A percentile compares a stretch with the other conserved stretches of the same genome.
These are phyloP conservation scores for Benthosema pterotum DNA, from an alignment of 2,797 vertebrate genomes.

Conservation along the genomic window DNA sequence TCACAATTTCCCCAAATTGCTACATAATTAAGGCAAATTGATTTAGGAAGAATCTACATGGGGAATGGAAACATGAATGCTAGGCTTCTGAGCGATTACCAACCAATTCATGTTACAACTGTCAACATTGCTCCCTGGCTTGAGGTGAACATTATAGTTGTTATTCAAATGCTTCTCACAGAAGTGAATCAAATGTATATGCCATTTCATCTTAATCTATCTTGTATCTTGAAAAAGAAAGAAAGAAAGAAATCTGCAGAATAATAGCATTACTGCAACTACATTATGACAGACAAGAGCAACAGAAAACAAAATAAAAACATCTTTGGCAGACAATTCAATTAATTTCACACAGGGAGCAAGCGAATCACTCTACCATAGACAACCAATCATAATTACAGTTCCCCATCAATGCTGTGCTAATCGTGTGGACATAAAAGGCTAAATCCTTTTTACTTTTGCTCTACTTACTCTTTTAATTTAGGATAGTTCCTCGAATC, in stretches of 20 bases:
- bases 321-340: slow-evolving; percentile 38
- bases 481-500: slow-evolving; percentile 68
- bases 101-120: not conserved
- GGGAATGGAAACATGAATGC: too few species aligned
- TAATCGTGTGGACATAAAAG: slow-evolving; percentile 63
- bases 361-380: slow-evolving; percentile 34
- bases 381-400: slow-evolving; percentile 55
- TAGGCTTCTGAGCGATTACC: too few species aligned
- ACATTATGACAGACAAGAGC: slow-evolving; percentile 33
- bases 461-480: slow-evolving; percentile 77
- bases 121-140: not conserved
- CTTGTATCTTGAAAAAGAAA: too few species aligned
- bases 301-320: slow-evolving; percentile 36
- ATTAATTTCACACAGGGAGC: slow-evolving; percentile 52
- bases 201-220: slow-evolving; percentile 19
- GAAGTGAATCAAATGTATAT: not conserved
- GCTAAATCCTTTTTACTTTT: slow-evolving; percentile 70
- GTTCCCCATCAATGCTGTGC: slow-evolving; percentile 54
- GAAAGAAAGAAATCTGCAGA: slow-evolving; percentile 13
- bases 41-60: too few species aligned
- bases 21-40: too few species aligned
- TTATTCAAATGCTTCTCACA: slow-evolving; percentile 13
- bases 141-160: not conserved
- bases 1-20: too few species aligned
- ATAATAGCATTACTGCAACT: slow-evolving; percentile 15